A percentile compares a stretch with the other conserved stretches of the same genome.
These are phyloP conservation scores for Thymelicus acteon DNA, from an alignment of 2,888 invertebrate genomes.

Conservation along the genomic window DNA sequence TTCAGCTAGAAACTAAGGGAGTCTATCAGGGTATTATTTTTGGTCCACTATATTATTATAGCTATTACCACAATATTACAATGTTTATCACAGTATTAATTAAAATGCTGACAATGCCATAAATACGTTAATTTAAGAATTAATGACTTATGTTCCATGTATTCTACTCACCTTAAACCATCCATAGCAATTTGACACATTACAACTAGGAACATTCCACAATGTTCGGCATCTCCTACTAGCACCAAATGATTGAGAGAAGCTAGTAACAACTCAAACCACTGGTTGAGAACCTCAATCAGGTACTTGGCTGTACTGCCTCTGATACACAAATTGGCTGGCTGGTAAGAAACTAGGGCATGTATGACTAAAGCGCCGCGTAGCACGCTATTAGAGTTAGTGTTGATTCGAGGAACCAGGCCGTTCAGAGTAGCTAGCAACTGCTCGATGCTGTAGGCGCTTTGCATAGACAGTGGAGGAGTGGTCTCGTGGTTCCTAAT, in stretches of 20 bases:
- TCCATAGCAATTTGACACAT: conserved; percentile 67
- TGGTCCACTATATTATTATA: too few relatives aligned
- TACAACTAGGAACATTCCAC: conserved; percentile 65
- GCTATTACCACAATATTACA: too few relatives aligned
- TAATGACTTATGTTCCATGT: too few relatives aligned
- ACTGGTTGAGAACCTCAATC: conserved; percentile 63
- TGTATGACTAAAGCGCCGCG: conserved; percentile 72
- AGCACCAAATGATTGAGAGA: conserved; percentile 65
- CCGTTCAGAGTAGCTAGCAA: conserved; percentile 67
- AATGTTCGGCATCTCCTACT: conserved; percentile 54
- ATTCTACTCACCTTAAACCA: conserved; percentile 57
- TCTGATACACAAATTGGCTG: conserved; percentile 57
- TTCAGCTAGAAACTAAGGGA: too few relatives aligned
- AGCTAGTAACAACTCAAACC: conserved; percentile 62
- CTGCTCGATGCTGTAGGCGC: conserved; percentile 74
- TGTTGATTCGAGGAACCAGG: conserved; percentile 56
- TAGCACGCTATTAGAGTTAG: conserved; percentile 58
- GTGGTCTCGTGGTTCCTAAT: conserved; percentile 60
- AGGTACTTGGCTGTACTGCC: conserved; percentile 56
- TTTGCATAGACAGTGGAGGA: conserved; percentile 70
- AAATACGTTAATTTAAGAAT: too few relatives aligned
- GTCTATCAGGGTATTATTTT: too few relatives aligned
- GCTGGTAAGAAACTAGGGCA: conserved; percentile 69
- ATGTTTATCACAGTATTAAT: too few relatives aligned
- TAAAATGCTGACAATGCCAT: too few relatives aligned